Percentiles rank a stretch among this genome's conserved stretches.
These are phyloP conservation scores for Antennarius maculatus DNA, from an alignment of 2,797 vertebrate genomes.

Conservation along the genomic window DNA sequence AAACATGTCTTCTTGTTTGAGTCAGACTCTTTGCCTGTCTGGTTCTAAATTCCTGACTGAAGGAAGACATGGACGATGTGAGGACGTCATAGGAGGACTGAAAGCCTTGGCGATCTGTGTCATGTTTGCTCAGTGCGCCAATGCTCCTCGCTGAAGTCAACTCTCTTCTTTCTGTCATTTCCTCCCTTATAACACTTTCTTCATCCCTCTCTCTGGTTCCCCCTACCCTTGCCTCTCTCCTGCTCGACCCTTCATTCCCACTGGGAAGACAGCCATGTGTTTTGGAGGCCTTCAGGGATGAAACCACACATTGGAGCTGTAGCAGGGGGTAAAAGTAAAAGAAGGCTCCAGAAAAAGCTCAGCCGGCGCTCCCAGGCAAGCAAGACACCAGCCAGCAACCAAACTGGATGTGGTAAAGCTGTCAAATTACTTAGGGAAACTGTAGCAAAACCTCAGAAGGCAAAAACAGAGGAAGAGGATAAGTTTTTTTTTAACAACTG, in stretches of 20 bases:
- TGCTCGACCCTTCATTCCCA: conserved; percentile 56
- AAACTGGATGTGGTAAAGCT: conserved; percentile 87
- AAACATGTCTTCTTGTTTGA: conserved; percentile 61
- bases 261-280: conserved; percentile 77
- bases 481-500: conserved; percentile 22
- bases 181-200: conserved; percentile 21
- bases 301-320: conserved; percentile 81
- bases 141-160: conserved; percentile 24
- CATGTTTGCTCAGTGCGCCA: conserved; percentile 23
- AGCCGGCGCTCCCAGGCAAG: conserved; percentile 69
- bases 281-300: conserved; percentile 77
- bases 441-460: conserved; percentile 80
- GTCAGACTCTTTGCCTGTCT: conserved; percentile 51
- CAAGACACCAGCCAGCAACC: conserved; percentile 81
- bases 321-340: conserved; percentile 79
- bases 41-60: conserved; percentile 53
- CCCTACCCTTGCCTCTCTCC: conserved; percentile 22
- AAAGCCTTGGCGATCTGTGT: conserved; percentile 32
- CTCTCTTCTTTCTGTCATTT: conserved; percentile 9
- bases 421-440: conserved; percentile 86
- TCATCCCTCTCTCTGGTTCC: conserved; percentile 21
- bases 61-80: conserved; percentile 26
- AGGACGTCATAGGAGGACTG: conserved; percentile 25
- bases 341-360: conserved; percentile 79
- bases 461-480: conserved; percentile 42